Conservation (phyloP, 2,888 invertebrate species). For the Troides oblongomaculatus region DNA sequence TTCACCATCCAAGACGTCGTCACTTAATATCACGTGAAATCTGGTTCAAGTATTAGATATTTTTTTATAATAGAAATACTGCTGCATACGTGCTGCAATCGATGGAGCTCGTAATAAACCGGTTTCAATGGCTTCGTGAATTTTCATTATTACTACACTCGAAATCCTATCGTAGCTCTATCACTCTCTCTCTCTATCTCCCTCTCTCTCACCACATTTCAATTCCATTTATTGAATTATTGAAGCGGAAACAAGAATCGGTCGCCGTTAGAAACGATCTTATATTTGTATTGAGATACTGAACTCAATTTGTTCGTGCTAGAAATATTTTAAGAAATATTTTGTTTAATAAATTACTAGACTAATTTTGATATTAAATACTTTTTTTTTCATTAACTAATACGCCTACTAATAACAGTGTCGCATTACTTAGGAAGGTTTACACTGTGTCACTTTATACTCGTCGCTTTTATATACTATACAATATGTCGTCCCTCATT, state of each 20-base stretch:
- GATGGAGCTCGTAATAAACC: slow-evolving; percentile 15
- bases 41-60: neutral
- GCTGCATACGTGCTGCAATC: neutral
- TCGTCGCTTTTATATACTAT: no score
- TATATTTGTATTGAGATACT: slow-evolving; percentile 15
- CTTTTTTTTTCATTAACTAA: no score
- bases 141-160: slow-evolving; percentile 27
- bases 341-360: no score
- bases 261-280: slow-evolving; percentile 6
- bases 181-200: neutral
- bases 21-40: no score
- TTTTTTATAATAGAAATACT: neutral
- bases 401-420: no score
- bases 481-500: no score
- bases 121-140: slow-evolving; percentile 8
- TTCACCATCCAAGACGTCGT: no score
- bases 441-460: no score
- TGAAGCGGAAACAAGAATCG: slow-evolving; percentile 27
- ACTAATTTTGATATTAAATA: no score
- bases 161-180: slow-evolving; percentile 10
- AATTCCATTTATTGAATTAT: slow-evolving; percentile 28
- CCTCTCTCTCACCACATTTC: slow-evolving; percentile 12
- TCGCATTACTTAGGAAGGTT: no score
- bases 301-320: slow-evolving; percentile 7
- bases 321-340: neutral